Evolutionary conservation across 2,888 invertebrate genomes (phyloP), one percentile per base, ranked within the genome.

Genomic region (Cosmopolites sordidus): DNA sequence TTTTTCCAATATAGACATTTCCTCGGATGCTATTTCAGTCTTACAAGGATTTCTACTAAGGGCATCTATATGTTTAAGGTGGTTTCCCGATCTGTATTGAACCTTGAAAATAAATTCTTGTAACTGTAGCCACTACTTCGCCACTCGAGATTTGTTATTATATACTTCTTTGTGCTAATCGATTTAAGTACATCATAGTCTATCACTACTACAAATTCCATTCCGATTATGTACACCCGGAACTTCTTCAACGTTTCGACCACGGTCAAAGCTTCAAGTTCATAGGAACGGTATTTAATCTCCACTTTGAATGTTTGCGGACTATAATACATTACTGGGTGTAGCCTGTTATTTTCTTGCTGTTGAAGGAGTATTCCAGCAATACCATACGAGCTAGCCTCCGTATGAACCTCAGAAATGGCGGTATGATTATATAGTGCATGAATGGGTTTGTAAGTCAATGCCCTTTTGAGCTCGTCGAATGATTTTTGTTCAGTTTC

Each of bases 261-360:
- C 0, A 73, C 64, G 0, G 70, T 70, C n/a, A 73, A 56, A 1
- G 62, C 64, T 48, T 73, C 69, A n/a, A 67, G 50, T 33, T 75
- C 73, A 18, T 67, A 68, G 0, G 66, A 66, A 27, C 66, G 66
- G 30, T 68, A 71, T 27, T 62, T 66, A 14, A 50, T 45, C 57
- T 75, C 73, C 1, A 61, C 58, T 1, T 50, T 55, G 0, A 64
- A 64, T 0, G 70, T 65, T 38, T 66, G 66, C 3, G 66, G 61
- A 39, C 68, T 70, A 27, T 60, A 66, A 50, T 68, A 73, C 0
- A 64, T 63, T 6, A 68, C 62, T 1, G 64, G 64, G 30, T 64
- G 59, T 45, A 64, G 43, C 5, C 51, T n/a, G n/a, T n/a, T n/a
- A n/a, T n/a, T n/a, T n/a, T n/a, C n/a, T n/a, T n/a, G n/a, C n/a